Conservation (phyloP, 2,113 vertebrate genomes). For the Gasterosteus aculeatus region DNA sequence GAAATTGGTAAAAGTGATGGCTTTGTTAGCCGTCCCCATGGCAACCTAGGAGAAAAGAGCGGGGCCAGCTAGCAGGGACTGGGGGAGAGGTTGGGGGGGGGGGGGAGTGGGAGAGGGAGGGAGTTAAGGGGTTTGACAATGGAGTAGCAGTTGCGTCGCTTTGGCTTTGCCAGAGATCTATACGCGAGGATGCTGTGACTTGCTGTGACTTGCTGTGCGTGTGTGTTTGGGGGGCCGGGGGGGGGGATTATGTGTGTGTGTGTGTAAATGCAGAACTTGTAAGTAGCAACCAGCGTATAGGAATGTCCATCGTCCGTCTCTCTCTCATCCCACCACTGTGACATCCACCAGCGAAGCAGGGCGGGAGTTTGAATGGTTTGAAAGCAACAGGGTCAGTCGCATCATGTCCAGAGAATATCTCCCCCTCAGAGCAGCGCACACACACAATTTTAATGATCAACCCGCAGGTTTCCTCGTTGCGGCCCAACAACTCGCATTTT, state of each 20-base stretch:
- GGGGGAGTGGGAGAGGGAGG: slow-evolving; percentile 55
- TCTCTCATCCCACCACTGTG: slow-evolving; percentile 64
- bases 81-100: slow-evolving; percentile 48
- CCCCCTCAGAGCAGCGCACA: slow-evolving; percentile 54
- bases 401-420: slow-evolving; percentile 67
- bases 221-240: slow-evolving; percentile 18
- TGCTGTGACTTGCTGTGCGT: slow-evolving; percentile 59
- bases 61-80: slow-evolving; percentile 64
- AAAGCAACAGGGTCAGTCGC: slow-evolving; percentile 69
- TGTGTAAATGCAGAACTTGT: slow-evolving; percentile 45
- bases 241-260: slow-evolving; percentile 38
- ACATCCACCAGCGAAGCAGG: slow-evolving; percentile 70
- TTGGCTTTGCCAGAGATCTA: slow-evolving; percentile 61
- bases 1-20: slow-evolving; percentile 89
- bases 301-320: slow-evolving; percentile 23
- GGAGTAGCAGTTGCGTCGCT: slow-evolving; percentile 66
- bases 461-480: slow-evolving; percentile 19
- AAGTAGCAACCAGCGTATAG: slow-evolving; percentile 27
- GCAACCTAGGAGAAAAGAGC: slow-evolving; percentile 80
- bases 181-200: slow-evolving; percentile 62
- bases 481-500: not conserved
- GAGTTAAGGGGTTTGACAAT: slow-evolving; percentile 68
- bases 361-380: slow-evolving; percentile 54
- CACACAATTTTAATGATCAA: slow-evolving; percentile 57
- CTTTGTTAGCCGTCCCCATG: slow-evolving; percentile 84